Evolutionary conservation across 2,888 invertebrate species (phyloP), one percentile per base, ranked within the genome.

Genomic region (Drosophila aldrichi): DNA sequence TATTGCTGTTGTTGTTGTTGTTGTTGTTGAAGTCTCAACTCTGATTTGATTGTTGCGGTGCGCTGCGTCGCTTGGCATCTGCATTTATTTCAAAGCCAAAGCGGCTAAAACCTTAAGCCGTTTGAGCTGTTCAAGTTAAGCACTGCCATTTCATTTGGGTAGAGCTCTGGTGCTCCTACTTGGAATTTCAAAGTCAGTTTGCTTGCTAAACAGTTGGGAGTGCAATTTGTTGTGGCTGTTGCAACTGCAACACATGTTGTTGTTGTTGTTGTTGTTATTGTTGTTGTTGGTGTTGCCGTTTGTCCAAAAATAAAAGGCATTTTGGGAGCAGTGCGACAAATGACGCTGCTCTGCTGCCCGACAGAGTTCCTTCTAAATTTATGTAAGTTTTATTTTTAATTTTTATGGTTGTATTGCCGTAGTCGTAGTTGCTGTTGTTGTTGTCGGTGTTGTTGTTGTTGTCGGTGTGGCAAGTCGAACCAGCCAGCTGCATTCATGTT

Each of bases 371-470:
- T 81, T 81, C 84, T 84, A 87, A 87, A 89, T 88, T 84, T 89
- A 89, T 84, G 88, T 89, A 89, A 84, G 85, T 84, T 87, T 84
- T 84, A 84, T 84, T 84, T 84, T 82, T 85, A 89, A 82, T 89
- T 89, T 89, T 74, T 70, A 73, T 87, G 87, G 74, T 66, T 61
- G 80, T 48, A 3, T 34, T 56, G 20, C 20, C 12, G 32, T 32
- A 20, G 55, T 10, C 49, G 64, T 20, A 70, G 76, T 20, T 55
- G 65, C 9, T 48, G 38, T 29, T 36, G 48, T 20, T 46, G 65
- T 6, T 46, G 54, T n/a, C 74, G 65, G n/a, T 70, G 34, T 12
- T 34, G 34, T 36, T 36, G 36, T 12, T 36, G 36, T 4, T 49
- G 54, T n/a, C 12, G 10, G 1, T 78, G 65, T 14, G 70, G 70